Evolutionary conservation across 2,888 invertebrate species (phyloP).

Genomic region (Mayetiola destructor): DNA sequence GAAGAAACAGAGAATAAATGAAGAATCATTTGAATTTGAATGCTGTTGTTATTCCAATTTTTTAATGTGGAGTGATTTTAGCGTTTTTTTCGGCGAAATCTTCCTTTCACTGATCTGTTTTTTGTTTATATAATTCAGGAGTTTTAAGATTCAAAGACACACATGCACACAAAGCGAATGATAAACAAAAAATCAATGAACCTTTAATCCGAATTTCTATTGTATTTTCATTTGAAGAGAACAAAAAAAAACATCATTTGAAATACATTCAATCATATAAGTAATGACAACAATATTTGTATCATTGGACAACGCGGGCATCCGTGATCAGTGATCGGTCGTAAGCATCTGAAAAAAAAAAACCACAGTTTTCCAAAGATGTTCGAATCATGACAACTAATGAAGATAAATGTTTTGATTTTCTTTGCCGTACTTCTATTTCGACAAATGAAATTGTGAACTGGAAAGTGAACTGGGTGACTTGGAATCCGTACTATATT

Average conservation of each 20-base stretch:
- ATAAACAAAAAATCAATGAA: background rate
- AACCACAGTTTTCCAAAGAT: background rate
- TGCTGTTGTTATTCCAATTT: too few species aligned
- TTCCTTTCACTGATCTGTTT: too few species aligned
- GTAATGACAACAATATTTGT: background rate
- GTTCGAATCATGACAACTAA: constrained; percentile 4
- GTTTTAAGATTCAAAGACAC: background rate
- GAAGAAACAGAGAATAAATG: too few species aligned
- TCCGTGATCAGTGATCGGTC: too few species aligned
- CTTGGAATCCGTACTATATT: too few species aligned
- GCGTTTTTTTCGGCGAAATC: constrained; percentile 8
- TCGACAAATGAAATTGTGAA: background rate
- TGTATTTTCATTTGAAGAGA: too few species aligned
- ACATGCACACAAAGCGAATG: background rate
- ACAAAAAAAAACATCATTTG: too few species aligned
- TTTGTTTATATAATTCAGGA: constrained; percentile 10
- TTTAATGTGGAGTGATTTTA: too few species aligned
- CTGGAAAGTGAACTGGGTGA: background rate
- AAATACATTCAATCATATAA: background rate
- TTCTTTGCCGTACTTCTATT: background rate
- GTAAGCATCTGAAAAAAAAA: background rate
- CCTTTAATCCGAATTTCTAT: constrained; percentile 6
- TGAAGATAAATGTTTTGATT: constrained; percentile 2
- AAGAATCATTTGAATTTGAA: too few species aligned
- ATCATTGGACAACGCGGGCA: background rate